Base-by-base conservation (phyloP, 1,140 invertebrate species). In the Globodera ellingtonae region DNA sequence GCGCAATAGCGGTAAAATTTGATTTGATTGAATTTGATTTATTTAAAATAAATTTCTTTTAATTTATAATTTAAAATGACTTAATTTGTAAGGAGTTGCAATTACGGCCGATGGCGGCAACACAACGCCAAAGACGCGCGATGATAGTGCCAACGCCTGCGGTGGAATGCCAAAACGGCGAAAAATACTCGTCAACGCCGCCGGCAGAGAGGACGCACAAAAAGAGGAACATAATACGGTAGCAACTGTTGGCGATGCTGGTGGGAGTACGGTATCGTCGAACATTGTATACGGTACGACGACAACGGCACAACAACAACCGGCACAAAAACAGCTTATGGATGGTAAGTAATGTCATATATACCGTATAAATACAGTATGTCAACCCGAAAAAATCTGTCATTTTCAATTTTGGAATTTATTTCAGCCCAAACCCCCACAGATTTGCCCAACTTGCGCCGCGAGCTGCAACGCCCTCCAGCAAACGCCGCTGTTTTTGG, bases 371-470 rank as follows among this genome's bases (percentile, higher is more conserved):
- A 35, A 35, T 35, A 35, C 35, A 35, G 35, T 24, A 1, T 24
- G 24, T 1, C 24, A 24, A 24, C 24, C 24, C 24, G 24, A 24
- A 24, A 24, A 1, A 24, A 24, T 24, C 24, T 0, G 24, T 24
- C 24, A 24, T 24, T 24, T 24, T 24, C 24, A 24, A 24, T 24
- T 24, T 24, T 24, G 24, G 24, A 24, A 24, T 24, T 24, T 24
- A 24, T 24, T 24, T 24, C 10, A 52, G 7, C 50, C 50, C 50
- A 35, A 35, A 35, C 50, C 50, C 4, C 50, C 50, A 4, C 66
- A 70, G 67, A 70, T 44, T 18, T 70, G 24, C 67, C 67, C 35
- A 70, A n/a, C 8, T 47, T 70, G 67, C 67, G 67, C 24, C 67
- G 67, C 6, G 67, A 35, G 46, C 6, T 70, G 67, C n/a, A 70